Percentiles rank a stretch among this genome's conserved stretches.
Evolutionary conservation across 2,113 vertebrate species (phyloP).

Genomic region (Pterocles orientalis): DNA sequence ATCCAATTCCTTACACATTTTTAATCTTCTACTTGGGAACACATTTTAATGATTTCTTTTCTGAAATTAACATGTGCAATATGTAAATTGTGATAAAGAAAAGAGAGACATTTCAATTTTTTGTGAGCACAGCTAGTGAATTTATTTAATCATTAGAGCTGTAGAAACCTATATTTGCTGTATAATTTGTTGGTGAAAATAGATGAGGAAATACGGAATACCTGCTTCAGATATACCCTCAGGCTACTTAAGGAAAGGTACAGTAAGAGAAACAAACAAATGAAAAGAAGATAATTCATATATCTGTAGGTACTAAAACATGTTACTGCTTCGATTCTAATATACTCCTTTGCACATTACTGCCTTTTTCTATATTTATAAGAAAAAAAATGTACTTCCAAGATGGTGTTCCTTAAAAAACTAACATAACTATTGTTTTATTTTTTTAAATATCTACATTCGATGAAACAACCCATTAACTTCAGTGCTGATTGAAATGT

Average conservation of each 20-base stretch:
- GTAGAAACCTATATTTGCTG: background rate
- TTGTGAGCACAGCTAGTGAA: background rate
- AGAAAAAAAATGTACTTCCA: background rate
- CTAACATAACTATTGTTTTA: background rate
- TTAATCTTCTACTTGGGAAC: background rate
- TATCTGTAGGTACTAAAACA: background rate
- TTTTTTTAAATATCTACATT: constrained; percentile 14
- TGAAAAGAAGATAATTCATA: constrained; percentile 13
- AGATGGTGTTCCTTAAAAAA: background rate
- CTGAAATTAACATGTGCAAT: background rate
- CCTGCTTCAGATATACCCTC: background rate
- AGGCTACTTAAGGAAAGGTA: constrained; percentile 10
- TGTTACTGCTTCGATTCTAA: background rate
- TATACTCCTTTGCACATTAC: background rate
- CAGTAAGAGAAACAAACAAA: constrained; percentile 25
- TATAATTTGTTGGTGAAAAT: background rate
- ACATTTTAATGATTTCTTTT: background rate
- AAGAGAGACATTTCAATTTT: background rate
- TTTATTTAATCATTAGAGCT: background rate
- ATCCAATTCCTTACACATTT: background rate
- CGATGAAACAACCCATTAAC: background rate
- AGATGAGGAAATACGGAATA: background rate
- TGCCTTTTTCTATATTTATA: background rate
- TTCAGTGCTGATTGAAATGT: background rate
- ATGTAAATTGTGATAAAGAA: background rate